Evolutionary conservation across 2,113 vertebrate species (phyloP), one percentile per base, ranked within the genome.

Genomic region (Scatophagus argus): DNA sequence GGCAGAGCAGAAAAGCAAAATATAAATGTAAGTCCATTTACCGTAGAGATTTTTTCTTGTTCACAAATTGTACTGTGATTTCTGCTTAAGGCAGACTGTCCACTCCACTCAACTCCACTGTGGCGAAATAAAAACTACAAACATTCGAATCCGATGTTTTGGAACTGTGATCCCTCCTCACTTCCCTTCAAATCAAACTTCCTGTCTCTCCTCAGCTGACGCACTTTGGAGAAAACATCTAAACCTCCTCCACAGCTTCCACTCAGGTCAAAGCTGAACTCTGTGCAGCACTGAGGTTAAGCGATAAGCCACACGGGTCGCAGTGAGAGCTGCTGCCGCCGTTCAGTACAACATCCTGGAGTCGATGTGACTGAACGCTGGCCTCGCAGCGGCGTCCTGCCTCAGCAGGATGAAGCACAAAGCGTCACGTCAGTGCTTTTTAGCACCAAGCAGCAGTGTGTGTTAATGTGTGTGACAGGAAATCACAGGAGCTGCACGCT

Each of bases 331-430:
- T 13, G 7, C 2, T 62, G 74, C 25, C 17, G 74, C 25, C 17
- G 27, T 6, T 58, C 17, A 29, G 58, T 29, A 11, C 39, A 34
- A 27, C 68, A 10, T 36, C 46, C 55, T n/a, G 39, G 47, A 29
- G 75, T 79, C 47, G 32, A 83, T 79, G 72, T 34, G 51, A 51
- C 39, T 73, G 74, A 65, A 61, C 65, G 61, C 31, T 61, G 8
- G 67, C 49, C 47, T 41, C 19, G 60, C 0, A 9, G 73, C 5
- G 17, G 36, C 63, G 0, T 83, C 72, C 46, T 60, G 52, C 38
- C 64, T 81, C 85, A 84, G 81, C 69, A 78, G 68, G 39, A 44
- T 13, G n/a, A 16, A 13, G 23, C 34, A 47, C 52, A 49, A 29
- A 75, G 47, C 0, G 11, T 13, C 64, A 81, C 44, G 44, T 88